Conservation (phyloP, 2,797 vertebrate genomes). For the Falco naumanni region DNA sequence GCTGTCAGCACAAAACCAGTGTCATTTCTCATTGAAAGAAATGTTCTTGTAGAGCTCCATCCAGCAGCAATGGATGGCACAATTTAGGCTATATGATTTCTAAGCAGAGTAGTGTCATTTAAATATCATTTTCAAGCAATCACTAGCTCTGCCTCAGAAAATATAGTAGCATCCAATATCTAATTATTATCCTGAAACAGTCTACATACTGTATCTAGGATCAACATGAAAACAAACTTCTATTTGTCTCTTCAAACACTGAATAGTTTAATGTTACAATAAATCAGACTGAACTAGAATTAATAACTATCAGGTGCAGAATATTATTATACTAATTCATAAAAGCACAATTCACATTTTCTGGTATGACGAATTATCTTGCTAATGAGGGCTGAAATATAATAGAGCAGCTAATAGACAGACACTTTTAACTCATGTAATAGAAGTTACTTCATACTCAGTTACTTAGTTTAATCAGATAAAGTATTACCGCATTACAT, state of each 20-base stretch:
- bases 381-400: conserved; percentile 63
- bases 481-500: conserved; percentile 35
- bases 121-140: conserved; percentile 58
- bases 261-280: conserved; percentile 55
- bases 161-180: conserved; percentile 32
- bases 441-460: conserved; percentile 9
- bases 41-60: conserved; percentile 19
- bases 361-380: conserved; percentile 70
- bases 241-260: conserved; percentile 65
- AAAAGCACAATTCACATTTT: conserved; percentile 61
- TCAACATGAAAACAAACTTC: conserved; percentile 63
- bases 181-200: conserved; percentile 65
- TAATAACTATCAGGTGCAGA: conserved; percentile 75
- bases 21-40: conserved; percentile 39
- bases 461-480: conserved; percentile 58
- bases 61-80: conserved; percentile 38
- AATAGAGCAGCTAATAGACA: conserved; percentile 59
- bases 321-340: conserved; percentile 73
- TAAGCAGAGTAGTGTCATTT: conserved; percentile 45
- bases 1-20: conserved; percentile 44
- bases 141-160: conserved; percentile 46
- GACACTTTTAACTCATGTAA: conserved; percentile 22
- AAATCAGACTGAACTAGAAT: conserved; percentile 67
- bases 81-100: conserved; percentile 32
- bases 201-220: conserved; percentile 23